Conservation (phyloP, 1,140 invertebrate genomes). For the Conopomorpha cramerella region DNA sequence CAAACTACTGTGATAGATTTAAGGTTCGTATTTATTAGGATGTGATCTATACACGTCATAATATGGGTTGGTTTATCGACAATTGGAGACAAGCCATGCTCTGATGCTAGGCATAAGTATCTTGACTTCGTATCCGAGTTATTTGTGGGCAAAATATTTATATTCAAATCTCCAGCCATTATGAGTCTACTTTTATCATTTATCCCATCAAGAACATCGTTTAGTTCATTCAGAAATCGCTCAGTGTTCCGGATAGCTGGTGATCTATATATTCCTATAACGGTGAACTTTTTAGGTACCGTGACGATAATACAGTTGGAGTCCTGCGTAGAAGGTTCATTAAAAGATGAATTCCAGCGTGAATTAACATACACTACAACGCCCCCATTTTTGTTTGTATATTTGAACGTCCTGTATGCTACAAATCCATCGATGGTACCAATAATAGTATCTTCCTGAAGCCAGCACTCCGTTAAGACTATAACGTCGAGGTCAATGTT, state of each 20-base stretch:
- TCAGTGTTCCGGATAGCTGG: neutral
- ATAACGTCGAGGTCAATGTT: neutral
- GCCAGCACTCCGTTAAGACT: neutral
- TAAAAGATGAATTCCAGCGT: neutral
- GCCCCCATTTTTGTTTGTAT: neutral
- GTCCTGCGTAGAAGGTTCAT: neutral
- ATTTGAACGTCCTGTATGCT: neutral
- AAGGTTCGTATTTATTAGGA: neutral
- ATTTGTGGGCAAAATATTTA: neutral
- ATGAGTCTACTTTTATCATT: neutral
- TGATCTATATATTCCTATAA: neutral
- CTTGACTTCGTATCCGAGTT: too few relatives aligned
- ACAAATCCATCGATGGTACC: neutral
- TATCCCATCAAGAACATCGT: neutral
- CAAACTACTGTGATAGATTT: neutral
- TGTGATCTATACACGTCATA: neutral
- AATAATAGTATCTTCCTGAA: neutral
- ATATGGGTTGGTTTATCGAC: neutral
- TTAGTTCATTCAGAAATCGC: neutral
- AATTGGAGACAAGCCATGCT: neutral
- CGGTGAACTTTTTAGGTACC: neutral
- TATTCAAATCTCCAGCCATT: neutral
- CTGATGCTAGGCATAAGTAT: neutral
- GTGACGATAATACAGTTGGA: neutral
- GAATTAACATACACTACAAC: neutral